Base-by-base conservation (phyloP, 2,113 vertebrate genomes). In the Patagioenas fasciata region DNA sequence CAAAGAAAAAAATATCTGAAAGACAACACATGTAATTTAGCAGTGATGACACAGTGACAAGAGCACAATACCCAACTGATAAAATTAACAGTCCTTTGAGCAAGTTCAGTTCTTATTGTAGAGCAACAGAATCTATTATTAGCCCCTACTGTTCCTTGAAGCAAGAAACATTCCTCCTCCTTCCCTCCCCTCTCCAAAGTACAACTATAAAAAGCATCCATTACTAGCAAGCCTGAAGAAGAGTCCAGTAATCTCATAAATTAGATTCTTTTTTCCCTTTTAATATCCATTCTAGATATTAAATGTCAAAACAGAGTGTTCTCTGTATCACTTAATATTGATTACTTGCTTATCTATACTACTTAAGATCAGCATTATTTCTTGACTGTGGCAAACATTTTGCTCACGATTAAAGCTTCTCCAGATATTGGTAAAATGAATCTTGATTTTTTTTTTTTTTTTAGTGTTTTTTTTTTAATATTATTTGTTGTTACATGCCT, bases 231-330 rank as follows among this genome's bases (percentile, higher is more conserved):
- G 36, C 66, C 58, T 88, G 66, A 93, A 87, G 51, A 79, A 72
- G n/a, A 85, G 61, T 74, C 53, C 72, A 75, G 14, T 78, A 79
- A 89, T 82, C 48, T 79, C 78, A 89, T 78, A 78, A 86, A 95
- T 78, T 32, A 80, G 40, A 34, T 16, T 56, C 36, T 56, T 29
- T 32, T 13, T 24, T 6, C 34, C 31, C 56, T 71, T 92, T 85
- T 85, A 85, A 61, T 85, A 82, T 81, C 73, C 34, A 78, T 89
- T 85, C 57, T 72, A 65, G 48, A 91, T 72, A 91, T 81, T 78
- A 87, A 67, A 91, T 92, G 80, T 79, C 80, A 87, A 75, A 93
- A 86, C 24, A 54, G 42, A 61, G 18, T 36, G 42, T 36, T 95
- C 69, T 40, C 67, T 79, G 32, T 92, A 79, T 87, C 53, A 53